These are phyloP conservation scores for Oscheius sp. DNA, from an alignment of 1,140 invertebrate genomes.

Conservation along the genomic window DNA sequence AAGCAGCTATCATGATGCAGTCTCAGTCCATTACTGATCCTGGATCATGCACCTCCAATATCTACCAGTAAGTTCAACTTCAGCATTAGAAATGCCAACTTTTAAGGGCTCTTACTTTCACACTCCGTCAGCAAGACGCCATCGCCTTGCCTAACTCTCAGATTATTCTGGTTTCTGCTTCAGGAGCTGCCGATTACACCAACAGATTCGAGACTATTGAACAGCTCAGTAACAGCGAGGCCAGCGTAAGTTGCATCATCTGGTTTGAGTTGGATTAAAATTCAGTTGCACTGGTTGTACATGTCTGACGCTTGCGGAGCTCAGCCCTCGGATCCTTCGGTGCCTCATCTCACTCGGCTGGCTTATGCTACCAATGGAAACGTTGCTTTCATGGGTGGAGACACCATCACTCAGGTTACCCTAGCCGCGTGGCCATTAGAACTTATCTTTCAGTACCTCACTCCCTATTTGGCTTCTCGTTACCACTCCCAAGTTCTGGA, in stretches of 20 bases:
- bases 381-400: constrained; percentile 13
- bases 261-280: neutral
- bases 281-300: constrained; percentile 32
- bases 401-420: constrained; percentile 18
- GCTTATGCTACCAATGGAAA: constrained; percentile 34
- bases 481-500: constrained; percentile 23
- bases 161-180: constrained; percentile 26
- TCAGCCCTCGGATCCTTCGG: neutral
- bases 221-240: constrained; percentile 1
- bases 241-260: neutral
- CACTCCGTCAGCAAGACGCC: constrained; percentile 3
- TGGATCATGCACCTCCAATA: constrained; percentile 12
- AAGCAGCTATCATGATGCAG: constrained; percentile 18
- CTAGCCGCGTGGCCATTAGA: no score
- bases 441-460: constrained; percentile 19
- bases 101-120: constrained; percentile 17
- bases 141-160: constrained; percentile 32
- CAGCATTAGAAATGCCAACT: neutral
- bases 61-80: neutral
- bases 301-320: constrained; percentile 11
- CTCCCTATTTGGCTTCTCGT: constrained; percentile 21
- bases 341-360: constrained; percentile 20
- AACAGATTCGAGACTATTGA: constrained; percentile 15
- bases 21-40: neutral
- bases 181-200: constrained; percentile 7